Conservation (phyloP, 2,113 vertebrate species). For the Oncorhynchus kisutch region DNA sequence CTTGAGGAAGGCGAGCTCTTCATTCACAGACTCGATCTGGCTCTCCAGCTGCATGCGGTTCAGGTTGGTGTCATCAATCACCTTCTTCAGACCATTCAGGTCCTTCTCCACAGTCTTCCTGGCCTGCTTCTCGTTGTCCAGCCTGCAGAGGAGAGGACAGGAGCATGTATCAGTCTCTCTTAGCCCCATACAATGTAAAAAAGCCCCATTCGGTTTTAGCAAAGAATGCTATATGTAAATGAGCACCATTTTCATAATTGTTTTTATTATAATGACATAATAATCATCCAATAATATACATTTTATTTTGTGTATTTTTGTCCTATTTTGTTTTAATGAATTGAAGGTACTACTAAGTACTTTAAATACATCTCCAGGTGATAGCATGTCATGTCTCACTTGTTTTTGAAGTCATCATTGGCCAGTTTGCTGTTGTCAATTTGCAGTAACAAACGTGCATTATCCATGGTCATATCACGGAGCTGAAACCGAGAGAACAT, state of each 20-base stretch:
- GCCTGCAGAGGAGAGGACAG: conserved; percentile 40
- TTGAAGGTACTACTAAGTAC: neutral
- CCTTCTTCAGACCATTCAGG: conserved; percentile 63
- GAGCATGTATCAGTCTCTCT: neutral
- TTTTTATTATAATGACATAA: too few species aligned
- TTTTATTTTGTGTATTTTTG: too few species aligned
- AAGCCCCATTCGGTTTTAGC: neutral
- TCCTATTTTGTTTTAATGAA: neutral
- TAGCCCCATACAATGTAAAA: neutral
- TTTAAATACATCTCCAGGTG: too few species aligned
- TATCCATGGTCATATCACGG: conserved; percentile 68
- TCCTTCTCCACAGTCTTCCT: conserved; percentile 69
- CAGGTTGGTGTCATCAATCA: conserved; percentile 61
- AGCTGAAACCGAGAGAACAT: conserved; percentile 51
- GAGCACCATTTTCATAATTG: too few species aligned
- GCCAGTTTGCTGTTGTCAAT: conserved; percentile 73
- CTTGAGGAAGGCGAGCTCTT: conserved; percentile 64
- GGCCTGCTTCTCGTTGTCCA: conserved; percentile 57
- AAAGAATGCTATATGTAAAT: too few species aligned
- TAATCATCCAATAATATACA: too few species aligned
- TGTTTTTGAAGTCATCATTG: conserved; percentile 73
- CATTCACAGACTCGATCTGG: conserved; percentile 62
- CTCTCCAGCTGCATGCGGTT: conserved; percentile 56
- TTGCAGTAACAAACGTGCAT: conserved; percentile 71
- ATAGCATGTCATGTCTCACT: conserved; percentile 54